A percentile compares a stretch with the other conserved stretches of the same genome.
Conservation (phyloP, 2,113 vertebrate species). For the Mola mola region DNA sequence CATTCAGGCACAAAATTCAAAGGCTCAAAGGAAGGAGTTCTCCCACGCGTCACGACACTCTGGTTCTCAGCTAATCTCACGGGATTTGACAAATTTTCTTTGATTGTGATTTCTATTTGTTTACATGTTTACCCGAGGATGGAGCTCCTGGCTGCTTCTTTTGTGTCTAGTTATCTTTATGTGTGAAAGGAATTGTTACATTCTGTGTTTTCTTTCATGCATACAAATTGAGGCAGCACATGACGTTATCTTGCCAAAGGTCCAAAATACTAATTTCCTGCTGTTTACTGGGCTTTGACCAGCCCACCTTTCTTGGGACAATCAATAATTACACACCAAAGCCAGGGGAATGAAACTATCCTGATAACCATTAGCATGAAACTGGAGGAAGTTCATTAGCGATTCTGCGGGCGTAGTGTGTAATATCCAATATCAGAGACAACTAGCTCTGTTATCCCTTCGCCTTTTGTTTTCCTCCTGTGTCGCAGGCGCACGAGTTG, state of each 20-base stretch:
- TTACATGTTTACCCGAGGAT: slow-evolving; percentile 33
- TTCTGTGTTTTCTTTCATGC: slow-evolving; percentile 56
- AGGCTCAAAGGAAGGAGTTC: too few species aligned
- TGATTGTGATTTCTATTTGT: slow-evolving; percentile 45
- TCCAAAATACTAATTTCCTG: slow-evolving; percentile 83
- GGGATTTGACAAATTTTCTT: slow-evolving; percentile 13
- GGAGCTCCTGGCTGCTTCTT: slow-evolving; percentile 43
- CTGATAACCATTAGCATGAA: slow-evolving; percentile 79
- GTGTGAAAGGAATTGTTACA: slow-evolving; percentile 50
- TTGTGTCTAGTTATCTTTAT: slow-evolving; percentile 59
- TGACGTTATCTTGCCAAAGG: slow-evolving; percentile 77
- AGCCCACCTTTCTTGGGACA: slow-evolving; percentile 77
- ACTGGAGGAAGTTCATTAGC: slow-evolving; percentile 79
- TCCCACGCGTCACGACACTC: neutral
- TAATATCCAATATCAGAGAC: slow-evolving; percentile 79
- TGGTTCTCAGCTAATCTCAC: neutral
- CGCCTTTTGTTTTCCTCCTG: slow-evolving; percentile 68
- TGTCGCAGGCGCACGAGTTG: slow-evolving; percentile 61
- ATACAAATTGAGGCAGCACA: slow-evolving; percentile 75
- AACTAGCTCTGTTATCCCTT: slow-evolving; percentile 65
- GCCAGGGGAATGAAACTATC: slow-evolving; percentile 73
- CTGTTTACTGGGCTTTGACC: slow-evolving; percentile 78
- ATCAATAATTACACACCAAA: slow-evolving; percentile 83
- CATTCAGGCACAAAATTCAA: slow-evolving; percentile 11
- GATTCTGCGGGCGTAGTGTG: slow-evolving; percentile 68